Conservation (phyloP, 1,140 invertebrate genomes). For the Tachypleus tridentatus region DNA sequence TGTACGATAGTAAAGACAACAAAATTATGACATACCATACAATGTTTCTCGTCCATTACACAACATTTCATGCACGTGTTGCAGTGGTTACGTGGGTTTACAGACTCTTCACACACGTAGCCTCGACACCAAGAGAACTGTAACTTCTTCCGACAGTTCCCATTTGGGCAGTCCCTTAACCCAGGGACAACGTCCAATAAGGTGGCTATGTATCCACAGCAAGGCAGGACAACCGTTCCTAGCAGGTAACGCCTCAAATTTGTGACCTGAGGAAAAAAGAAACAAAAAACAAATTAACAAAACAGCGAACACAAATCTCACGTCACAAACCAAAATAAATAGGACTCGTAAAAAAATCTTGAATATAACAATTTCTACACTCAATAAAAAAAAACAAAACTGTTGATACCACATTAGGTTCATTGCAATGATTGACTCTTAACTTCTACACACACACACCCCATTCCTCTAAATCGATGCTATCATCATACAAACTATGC, state of each 20-base stretch:
- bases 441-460: too few species aligned
- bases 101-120: slow-evolving; percentile 7
- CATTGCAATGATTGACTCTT: too few species aligned
- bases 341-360: too few species aligned
- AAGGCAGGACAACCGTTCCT: slow-evolving; percentile 5
- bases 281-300: neutral
- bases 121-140: slow-evolving; percentile 16
- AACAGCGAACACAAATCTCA: neutral
- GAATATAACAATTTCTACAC: too few species aligned
- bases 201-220: slow-evolving; percentile 8
- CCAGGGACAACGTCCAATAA: slow-evolving; percentile 14
- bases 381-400: too few species aligned
- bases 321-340: too few species aligned
- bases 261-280: neutral
- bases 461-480: too few species aligned
- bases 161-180: slow-evolving; percentile 11
- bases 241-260: neutral
- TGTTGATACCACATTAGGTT: too few species aligned
- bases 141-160: slow-evolving; percentile 4
- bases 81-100: slow-evolving; percentile 17
- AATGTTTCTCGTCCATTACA: slow-evolving; percentile 12
- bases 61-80: slow-evolving; percentile 12
- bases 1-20: too few species aligned
- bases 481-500: too few species aligned
- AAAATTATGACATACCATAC: slow-evolving; percentile 5